Conservation (phyloP, 1,140 invertebrate genomes). For the Thaumetopoea pityocampa region DNA sequence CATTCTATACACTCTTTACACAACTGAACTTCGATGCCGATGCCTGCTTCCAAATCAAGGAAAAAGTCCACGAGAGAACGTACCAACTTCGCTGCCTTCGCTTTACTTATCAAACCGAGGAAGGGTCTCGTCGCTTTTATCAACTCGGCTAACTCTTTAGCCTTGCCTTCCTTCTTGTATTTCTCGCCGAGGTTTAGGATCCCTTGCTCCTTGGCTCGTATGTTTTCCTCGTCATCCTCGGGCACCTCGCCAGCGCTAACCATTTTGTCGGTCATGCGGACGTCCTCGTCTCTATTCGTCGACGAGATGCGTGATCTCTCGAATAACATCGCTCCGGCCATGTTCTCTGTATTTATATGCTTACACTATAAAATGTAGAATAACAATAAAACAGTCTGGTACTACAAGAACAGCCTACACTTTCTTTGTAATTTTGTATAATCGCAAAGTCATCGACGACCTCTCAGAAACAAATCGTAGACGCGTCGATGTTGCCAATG, state of each 20-base stretch:
- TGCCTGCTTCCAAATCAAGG: slow-evolving; percentile 95
- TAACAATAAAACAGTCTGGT: slow-evolving; percentile 50
- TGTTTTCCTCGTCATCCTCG: slow-evolving; percentile 90
- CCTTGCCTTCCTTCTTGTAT: slow-evolving; percentile 94
- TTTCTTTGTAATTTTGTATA: slow-evolving; percentile 74
- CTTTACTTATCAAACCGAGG: slow-evolving; percentile 95
- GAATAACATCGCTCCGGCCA: slow-evolving; percentile 92
- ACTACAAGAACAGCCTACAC: slow-evolving; percentile 60
- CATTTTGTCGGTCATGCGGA: slow-evolving; percentile 83
- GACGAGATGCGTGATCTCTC: slow-evolving; percentile 85
- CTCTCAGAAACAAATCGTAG: slow-evolving; percentile 70
- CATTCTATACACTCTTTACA: slow-evolving; percentile 99
- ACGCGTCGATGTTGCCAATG: slow-evolving; percentile 58
- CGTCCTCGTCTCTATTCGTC: slow-evolving; percentile 83
- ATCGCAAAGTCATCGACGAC: slow-evolving; percentile 74
- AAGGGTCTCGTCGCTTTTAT: slow-evolving; percentile 97
- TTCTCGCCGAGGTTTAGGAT: slow-evolving; percentile 92
- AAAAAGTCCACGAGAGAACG: slow-evolving; percentile 98
- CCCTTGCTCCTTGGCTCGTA: slow-evolving; percentile 91
- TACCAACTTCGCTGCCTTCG: slow-evolving; percentile 98
- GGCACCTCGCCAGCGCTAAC: slow-evolving; percentile 81
- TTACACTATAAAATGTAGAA: slow-evolving; percentile 55
- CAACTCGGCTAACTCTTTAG: slow-evolving; percentile 93
- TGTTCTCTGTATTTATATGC: slow-evolving; percentile 75
- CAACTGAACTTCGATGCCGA: slow-evolving; percentile 92